phyloP scores from a whole-genome alignment of 2,113 vertebrate species.

The Bettongia penicillata region DNA sequence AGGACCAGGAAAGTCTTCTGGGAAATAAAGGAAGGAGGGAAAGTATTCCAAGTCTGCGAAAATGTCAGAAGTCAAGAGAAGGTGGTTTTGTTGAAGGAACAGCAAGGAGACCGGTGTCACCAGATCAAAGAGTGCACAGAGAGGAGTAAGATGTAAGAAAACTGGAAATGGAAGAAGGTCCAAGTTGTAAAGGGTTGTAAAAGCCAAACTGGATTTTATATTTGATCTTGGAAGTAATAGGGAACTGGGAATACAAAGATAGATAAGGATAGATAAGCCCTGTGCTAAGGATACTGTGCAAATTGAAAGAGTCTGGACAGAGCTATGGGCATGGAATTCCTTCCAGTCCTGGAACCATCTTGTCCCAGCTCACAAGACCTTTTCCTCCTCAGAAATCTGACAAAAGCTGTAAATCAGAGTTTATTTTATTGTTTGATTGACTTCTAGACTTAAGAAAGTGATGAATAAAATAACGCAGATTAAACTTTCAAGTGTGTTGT shows the following conservation, averaged over 20 bases:
- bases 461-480: not conserved
- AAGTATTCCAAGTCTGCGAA: not conserved
- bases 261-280: not conserved
- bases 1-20: not conserved
- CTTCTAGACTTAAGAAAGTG: not conserved
- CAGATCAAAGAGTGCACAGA: not conserved
- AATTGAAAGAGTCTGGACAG: not conserved
- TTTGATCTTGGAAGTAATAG: not conserved
- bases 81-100: not conserved
- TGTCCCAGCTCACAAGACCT: not conserved
- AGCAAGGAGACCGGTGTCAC: not conserved
- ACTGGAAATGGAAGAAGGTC: not conserved
- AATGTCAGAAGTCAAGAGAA: not conserved
- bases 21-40: not conserved
- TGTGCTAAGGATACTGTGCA: not conserved
- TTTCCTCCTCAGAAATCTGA: not conserved
- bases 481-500: not conserved
- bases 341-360: not conserved
- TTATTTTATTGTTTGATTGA: too few species aligned
- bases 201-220: not conserved
- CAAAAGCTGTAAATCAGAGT: not conserved
- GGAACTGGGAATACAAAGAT: not conserved
- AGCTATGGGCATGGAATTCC: not conserved
- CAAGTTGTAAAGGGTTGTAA: not conserved
- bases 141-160: not conserved